Conservation (phyloP, 1,140 invertebrate genomes). For the Dolichoris vasculosae region DNA sequence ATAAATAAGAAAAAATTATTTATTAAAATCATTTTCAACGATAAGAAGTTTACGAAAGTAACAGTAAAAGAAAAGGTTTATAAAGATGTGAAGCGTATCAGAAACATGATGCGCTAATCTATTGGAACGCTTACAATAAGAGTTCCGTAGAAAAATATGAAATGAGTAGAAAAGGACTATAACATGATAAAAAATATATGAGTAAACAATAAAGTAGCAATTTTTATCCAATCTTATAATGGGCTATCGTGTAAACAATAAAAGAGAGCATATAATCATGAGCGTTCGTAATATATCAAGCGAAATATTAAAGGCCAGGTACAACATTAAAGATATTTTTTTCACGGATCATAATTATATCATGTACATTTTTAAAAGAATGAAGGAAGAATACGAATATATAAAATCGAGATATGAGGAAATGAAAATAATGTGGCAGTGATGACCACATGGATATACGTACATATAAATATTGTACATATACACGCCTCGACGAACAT, state of each 20-base stretch:
- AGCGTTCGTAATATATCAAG: neutral
- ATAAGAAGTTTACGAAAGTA: neutral
- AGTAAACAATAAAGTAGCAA: neutral
- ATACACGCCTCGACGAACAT: slow-evolving; percentile 29
- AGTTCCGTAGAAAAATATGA: neutral
- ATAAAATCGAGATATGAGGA: neutral
- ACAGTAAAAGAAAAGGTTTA: neutral
- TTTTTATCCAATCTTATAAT: neutral
- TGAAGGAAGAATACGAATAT: neutral
- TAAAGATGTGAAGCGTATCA: neutral
- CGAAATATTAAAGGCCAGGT: neutral
- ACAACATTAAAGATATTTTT: slow-evolving; percentile 3
- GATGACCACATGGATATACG: slow-evolving; percentile 23
- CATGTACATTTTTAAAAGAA: neutral
- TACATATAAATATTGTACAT: slow-evolving; percentile 42
- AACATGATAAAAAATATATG: neutral
- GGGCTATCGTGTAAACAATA: neutral
- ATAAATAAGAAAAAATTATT: neutral
- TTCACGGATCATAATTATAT: slow-evolving; percentile 11
- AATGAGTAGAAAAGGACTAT: neutral
- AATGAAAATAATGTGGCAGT: slow-evolving; percentile 36
- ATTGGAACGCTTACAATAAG: neutral
- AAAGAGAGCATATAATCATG: neutral
- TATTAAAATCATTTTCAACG: neutral
- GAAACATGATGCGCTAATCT: neutral